phyloP scores from a whole-genome alignment of 37 sponge, comb jelly and placozoan genomes.

The Cladorhizidae sp. region DNA sequence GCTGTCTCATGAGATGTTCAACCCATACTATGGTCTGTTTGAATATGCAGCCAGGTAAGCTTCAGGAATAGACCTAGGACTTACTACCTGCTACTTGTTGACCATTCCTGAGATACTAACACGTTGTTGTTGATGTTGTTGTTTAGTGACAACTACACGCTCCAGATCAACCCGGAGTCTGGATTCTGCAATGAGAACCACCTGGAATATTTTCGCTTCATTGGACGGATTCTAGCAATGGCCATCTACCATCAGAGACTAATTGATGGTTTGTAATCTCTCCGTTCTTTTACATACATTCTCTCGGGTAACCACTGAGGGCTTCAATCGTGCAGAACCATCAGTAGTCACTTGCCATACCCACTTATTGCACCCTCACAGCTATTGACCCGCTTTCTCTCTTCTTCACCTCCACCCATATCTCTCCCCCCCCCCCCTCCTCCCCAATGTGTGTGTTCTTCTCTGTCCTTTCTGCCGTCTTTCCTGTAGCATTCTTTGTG shows the following conservation, averaged over 20 bases:
- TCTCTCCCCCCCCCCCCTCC: neutral
- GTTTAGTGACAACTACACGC: constrained; percentile 97
- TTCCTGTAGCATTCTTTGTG: constrained; percentile 88
- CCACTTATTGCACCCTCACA: too few relatives aligned
- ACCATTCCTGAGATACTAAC: neutral
- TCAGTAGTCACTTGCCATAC: too few relatives aligned
- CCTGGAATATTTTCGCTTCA: constrained; percentile 89
- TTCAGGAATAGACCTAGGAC: neutral
- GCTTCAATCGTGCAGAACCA: too few relatives aligned
- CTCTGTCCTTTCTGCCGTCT: neutral
- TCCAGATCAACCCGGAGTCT: constrained; percentile 98
- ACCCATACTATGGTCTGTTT: constrained; percentile 98
- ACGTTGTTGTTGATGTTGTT: neutral
- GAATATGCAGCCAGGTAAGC: constrained; percentile 93
- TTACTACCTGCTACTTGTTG: neutral
- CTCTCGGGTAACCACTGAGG: too few relatives aligned
- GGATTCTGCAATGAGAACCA: constrained; percentile 93
- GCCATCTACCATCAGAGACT: constrained; percentile 97
- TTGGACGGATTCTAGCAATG: constrained; percentile 96
- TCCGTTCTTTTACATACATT: too few relatives aligned
- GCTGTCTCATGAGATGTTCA: constrained; percentile 97
- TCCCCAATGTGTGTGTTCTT: neutral
- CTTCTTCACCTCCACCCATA: neutral
- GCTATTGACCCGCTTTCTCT: too few relatives aligned
- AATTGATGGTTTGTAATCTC: constrained; percentile 84